A percentile compares a stretch with the other conserved stretches of the same genome.
These are phyloP conservation scores for Halichoerus grypus DNA, from an alignment of 2,113 vertebrate genomes.

Conservation along the genomic window DNA sequence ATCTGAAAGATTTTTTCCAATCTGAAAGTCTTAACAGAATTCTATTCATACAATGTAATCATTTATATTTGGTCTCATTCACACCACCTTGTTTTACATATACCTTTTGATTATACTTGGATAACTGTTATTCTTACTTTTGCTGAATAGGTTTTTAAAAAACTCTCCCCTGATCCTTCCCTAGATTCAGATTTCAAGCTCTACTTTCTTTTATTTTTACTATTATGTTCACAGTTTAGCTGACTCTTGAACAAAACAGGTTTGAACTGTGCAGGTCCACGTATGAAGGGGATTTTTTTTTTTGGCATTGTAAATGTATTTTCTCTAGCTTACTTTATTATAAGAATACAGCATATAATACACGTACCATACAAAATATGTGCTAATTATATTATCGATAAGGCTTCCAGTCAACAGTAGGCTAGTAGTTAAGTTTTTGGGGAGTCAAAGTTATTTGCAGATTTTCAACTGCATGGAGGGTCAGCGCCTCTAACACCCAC, in stretches of 20 bases:
- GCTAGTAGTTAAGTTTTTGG: not conserved
- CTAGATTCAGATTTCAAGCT: not conserved
- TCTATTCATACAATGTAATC: not conserved
- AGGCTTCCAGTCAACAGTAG: not conserved
- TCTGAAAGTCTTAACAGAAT: not conserved
- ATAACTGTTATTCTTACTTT: not conserved
- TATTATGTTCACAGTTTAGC: not conserved
- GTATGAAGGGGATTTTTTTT: not conserved
- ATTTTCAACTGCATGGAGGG: not conserved
- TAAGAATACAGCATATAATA: not conserved
- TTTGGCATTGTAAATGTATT: not conserved
- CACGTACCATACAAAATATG: not conserved
- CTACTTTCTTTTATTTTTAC: constrained; percentile 26
- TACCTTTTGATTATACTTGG: not conserved
- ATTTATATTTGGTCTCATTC: not conserved
- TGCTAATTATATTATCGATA: not conserved
- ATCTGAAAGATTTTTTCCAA: not conserved
- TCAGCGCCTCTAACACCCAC: not conserved
- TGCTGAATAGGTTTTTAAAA: not conserved
- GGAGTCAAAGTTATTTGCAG: not conserved
- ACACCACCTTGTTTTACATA: not conserved
- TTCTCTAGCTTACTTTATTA: not conserved
- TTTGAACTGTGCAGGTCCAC: not conserved
- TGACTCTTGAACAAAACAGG: not conserved
- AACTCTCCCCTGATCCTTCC: not conserved